Evolutionary conservation across 2,113 vertebrate genomes (phyloP), one percentile per base, ranked within the genome.

Genomic region (Chaetops frenatus): DNA sequence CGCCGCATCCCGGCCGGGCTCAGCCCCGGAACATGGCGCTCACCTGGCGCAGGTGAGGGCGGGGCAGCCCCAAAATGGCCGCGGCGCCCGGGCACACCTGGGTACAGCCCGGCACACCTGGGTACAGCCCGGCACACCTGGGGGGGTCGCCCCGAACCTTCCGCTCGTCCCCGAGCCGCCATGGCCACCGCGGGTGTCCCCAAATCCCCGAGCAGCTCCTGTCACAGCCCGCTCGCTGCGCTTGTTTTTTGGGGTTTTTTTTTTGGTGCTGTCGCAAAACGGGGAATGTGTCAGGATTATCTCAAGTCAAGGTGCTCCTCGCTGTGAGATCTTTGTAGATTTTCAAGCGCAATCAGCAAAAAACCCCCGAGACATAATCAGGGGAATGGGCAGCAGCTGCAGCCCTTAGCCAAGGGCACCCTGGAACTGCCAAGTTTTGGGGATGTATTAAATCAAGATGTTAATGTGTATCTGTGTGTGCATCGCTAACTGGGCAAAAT

Each of bases 11-110:
- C 86, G 60, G 85, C 76, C 36, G 67, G 86, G 76, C 86, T 88
- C 86, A 88, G 77, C 67, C 86, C 36, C 86, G 44, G 85, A 88
- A 88, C 86, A 81, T 88, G 86, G 86, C 86, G 86, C 86, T 88
- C 77, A 81, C 86, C 86, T 88, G 86, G 77, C 22, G 36, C 86
- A 88, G 86, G 86, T 88, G 86, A 88, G 77, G 86, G 86, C 86
- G 86, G 86, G 77, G 86, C 86, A 51, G 77, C 77, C 67, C 86
- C 77, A 53, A 88, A 88, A 88, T 88, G 86, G 86, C 86, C 67
- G 86, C 76, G 44, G 42, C 12, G 7, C 35, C 60, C 2, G 82
- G 29, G 24, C 0, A 23, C 10, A 3, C 9, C 53, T 3, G 45
- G 35, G 25, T 1, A 29, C 47, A 14, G n/a, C n/a, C n/a, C n/a